Percentiles rank a stretch among this genome's conserved stretches.
These are phyloP conservation scores for Cricetomys ansorgei DNA, from an alignment of 2,113 vertebrate genomes.

Conservation along the genomic window DNA sequence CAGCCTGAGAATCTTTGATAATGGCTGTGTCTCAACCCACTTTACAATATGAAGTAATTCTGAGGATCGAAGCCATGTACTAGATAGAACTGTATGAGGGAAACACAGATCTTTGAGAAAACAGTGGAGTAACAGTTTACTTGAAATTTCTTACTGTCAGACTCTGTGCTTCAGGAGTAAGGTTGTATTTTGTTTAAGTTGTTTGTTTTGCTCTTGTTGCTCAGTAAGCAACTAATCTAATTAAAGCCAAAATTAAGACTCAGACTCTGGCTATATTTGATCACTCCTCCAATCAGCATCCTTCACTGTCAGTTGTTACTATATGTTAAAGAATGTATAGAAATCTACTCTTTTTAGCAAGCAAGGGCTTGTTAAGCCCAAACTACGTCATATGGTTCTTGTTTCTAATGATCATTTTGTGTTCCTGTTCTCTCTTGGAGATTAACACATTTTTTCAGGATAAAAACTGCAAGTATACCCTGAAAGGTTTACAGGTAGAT, in stretches of 20 bases:
- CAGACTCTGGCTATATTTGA: not conserved
- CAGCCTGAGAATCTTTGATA: not conserved
- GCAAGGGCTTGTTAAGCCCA: not conserved
- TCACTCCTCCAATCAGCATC: not conserved
- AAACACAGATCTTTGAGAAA: not conserved
- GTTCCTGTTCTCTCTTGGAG: not conserved
- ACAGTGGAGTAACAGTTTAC: not conserved
- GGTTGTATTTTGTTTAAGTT: not conserved
- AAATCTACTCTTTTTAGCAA: not conserved
- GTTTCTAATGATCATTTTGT: not conserved
- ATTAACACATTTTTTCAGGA: not conserved
- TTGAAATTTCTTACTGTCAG: not conserved
- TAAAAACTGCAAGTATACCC: not conserved
- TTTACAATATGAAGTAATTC: not conserved
- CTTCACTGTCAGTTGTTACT: not conserved
- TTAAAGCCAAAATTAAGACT: not conserved
- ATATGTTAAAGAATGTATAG: not conserved
- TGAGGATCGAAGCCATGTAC: not conserved
- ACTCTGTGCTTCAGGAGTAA: not conserved
- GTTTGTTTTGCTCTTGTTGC: not conserved
- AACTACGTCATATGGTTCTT: not conserved
- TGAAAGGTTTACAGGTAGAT: not conserved
- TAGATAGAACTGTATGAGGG: not conserved
- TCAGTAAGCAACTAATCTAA: slow-evolving; percentile 22
- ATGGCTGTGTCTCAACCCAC: not conserved